Conservation (phyloP, 2,797 vertebrate genomes). For the Allochrocebus solatus region DNA sequence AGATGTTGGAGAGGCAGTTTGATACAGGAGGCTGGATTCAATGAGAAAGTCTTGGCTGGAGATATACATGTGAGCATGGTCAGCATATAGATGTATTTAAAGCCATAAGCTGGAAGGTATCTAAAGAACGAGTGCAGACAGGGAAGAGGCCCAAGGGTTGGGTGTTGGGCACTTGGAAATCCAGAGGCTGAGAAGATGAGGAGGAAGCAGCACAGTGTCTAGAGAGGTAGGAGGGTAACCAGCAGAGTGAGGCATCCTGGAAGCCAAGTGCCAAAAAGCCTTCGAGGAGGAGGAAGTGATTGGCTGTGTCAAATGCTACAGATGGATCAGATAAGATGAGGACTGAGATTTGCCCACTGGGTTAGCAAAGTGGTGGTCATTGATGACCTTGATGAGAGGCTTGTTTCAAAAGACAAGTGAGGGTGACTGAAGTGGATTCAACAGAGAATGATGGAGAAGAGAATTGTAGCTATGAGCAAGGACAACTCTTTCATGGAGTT, state of each 20-base stretch:
- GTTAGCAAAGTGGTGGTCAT: neutral
- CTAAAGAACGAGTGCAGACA: neutral
- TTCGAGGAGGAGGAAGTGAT: neutral
- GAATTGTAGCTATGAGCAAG: neutral
- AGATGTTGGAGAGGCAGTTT: neutral
- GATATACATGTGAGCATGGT: neutral
- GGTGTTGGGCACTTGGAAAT: neutral
- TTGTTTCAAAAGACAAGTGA: neutral
- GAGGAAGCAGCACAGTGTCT: neutral
- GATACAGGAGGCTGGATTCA: neutral
- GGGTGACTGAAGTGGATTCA: neutral
- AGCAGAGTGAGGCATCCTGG: neutral
- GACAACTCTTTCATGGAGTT: neutral
- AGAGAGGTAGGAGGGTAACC: neutral
- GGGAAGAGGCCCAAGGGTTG: neutral
- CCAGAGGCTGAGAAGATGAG: neutral
- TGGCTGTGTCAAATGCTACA: neutral
- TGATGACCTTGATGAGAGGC: neutral
- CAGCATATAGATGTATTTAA: neutral
- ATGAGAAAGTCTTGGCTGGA: neutral
- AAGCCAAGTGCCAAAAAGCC: neutral
- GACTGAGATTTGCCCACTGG: neutral
- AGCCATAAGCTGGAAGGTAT: neutral
- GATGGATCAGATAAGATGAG: too few relatives aligned
- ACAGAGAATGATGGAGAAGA: neutral